A percentile compares a stretch with the other conserved stretches of the same genome.
Conservation (phyloP, 2,888 invertebrate species). For the Drosophila nr. perissopoda region DNA sequence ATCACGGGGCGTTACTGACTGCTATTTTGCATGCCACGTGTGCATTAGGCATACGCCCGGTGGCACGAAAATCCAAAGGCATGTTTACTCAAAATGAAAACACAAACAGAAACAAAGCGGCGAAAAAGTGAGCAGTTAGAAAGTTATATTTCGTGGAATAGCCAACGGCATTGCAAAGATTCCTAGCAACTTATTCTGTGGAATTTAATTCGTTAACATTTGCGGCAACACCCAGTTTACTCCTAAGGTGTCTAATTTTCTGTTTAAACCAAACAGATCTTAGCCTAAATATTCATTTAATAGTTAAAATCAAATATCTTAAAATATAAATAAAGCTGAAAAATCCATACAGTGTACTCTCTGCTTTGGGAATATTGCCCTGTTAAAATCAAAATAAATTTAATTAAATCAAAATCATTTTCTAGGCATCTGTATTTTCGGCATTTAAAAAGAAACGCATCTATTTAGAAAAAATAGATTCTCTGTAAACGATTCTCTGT, state of each 20-base stretch:
- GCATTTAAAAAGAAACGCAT: neutral
- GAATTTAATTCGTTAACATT: conserved; percentile 26
- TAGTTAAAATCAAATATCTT: neutral
- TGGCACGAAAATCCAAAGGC: conserved; percentile 55
- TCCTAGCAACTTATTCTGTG: conserved; percentile 23
- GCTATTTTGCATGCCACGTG: conserved; percentile 70
- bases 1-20: conserved; percentile 75
- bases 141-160: conserved; percentile 28
- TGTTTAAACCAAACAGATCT: conserved; percentile 22
- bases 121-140: conserved; percentile 36
- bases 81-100: conserved; percentile 46
- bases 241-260: conserved; percentile 20
- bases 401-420: neutral
- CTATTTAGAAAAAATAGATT: neutral
- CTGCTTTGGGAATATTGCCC: neutral
- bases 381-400: neutral
- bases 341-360: neutral
- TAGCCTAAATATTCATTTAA: neutral
- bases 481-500: neutral
- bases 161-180: conserved; percentile 38
- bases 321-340: neutral
- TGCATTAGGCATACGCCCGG: conserved; percentile 64
- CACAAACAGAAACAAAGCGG: conserved; percentile 8
- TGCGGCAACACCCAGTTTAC: conserved; percentile 39
- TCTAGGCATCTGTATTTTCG: neutral